phyloP scores from a whole-genome alignment of 2,888 invertebrate genomes.

The Philereme vetulata region DNA sequence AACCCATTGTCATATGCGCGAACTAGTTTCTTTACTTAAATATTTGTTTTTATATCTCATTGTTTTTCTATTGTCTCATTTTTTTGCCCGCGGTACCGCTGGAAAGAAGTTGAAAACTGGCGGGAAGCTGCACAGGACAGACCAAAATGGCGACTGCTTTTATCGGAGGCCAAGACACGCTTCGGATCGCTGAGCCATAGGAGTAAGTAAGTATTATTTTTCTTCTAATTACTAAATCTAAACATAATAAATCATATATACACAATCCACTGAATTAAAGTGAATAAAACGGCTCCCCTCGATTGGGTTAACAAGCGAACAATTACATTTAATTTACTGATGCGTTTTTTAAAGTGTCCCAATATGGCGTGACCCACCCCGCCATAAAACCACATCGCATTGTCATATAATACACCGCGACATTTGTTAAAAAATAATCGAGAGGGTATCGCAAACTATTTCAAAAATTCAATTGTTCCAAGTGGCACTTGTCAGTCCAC shows the following conservation, averaged over 20 bases:
- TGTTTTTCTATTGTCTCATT: too few species aligned
- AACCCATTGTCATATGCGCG: too few species aligned
- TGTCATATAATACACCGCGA: constrained; percentile 68
- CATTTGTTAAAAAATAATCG: constrained; percentile 81
- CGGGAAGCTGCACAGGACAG: too few species aligned
- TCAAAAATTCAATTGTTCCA: constrained; percentile 74
- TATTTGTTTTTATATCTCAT: neutral
- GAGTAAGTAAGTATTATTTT: too few species aligned
- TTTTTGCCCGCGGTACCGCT: too few species aligned
- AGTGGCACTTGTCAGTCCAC: constrained; percentile 68
- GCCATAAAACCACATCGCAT: constrained; percentile 58
- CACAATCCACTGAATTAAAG: constrained; percentile 26
- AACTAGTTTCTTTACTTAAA: too few species aligned
- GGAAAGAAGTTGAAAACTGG: too few species aligned
- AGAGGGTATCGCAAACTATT: constrained; percentile 73
- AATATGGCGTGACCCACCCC: constrained; percentile 63
- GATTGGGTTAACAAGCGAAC: constrained; percentile 77
- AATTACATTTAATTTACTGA: constrained; percentile 83
- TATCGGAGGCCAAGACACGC: too few species aligned
- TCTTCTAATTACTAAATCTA: constrained; percentile 20
- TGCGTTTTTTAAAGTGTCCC: constrained; percentile 79
- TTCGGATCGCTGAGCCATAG: too few species aligned
- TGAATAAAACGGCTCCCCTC: constrained; percentile 51
- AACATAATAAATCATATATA: constrained; percentile 28
- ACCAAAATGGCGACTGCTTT: too few species aligned